A percentile compares a stretch with the other conserved stretches of the same genome.
Evolutionary conservation across 2,797 vertebrate genomes (phyloP).

Genomic region (Botia kubotai): DNA sequence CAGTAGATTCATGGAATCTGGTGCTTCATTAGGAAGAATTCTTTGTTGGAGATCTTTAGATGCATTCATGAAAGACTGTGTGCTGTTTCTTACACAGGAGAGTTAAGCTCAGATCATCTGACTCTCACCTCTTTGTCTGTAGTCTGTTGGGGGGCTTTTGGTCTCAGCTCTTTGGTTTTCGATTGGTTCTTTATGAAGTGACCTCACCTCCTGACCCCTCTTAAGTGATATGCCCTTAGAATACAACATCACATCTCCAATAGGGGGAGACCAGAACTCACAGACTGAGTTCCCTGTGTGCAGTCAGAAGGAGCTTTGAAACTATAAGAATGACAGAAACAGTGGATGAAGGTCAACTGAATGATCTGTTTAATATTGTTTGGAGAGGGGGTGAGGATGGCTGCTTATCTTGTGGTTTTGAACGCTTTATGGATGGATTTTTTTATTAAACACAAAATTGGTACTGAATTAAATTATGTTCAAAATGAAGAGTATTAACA

Average conservation of each 20-base stretch:
- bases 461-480: too few relatives aligned
- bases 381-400: too few relatives aligned
- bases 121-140: constrained; percentile 26
- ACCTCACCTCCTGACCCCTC: constrained; percentile 39
- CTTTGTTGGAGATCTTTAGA: neutral
- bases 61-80: constrained; percentile 22
- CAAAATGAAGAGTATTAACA: too few relatives aligned
- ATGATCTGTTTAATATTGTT: too few relatives aligned
- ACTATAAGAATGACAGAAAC: neutral
- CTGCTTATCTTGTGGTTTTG: too few relatives aligned
- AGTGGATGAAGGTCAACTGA: neutral
- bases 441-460: too few relatives aligned
- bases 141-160: neutral
- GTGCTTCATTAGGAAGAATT: constrained; percentile 12
- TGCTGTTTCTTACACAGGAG: constrained; percentile 15
- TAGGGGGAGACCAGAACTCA: constrained; percentile 37
- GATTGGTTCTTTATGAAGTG: neutral
- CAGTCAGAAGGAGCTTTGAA: neutral
- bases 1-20: constrained; percentile 2
- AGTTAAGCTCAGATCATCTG: constrained; percentile 1
- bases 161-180: constrained; percentile 20
- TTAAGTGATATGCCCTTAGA: constrained; percentile 2
- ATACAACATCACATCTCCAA: constrained; percentile 30
- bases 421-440: too few relatives aligned
- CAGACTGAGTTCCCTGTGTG: neutral